phyloP scores from a whole-genome alignment of 2,797 vertebrate species.

The Lepidocolaptes lacrymiger region DNA sequence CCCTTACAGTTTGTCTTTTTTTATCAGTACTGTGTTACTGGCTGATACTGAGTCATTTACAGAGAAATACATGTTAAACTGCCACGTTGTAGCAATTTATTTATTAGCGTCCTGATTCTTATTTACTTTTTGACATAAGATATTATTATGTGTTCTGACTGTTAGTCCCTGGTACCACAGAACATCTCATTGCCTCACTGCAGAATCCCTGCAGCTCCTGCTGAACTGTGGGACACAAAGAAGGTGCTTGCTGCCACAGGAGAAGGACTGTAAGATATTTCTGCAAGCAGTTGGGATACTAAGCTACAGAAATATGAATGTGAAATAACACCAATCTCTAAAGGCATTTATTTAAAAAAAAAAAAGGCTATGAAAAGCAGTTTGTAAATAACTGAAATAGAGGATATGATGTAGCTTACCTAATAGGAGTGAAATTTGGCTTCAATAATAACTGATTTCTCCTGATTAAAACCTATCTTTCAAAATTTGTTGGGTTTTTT shows the following conservation, averaged over 20 bases:
- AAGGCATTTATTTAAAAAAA: neutral
- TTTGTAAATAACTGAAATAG: neutral
- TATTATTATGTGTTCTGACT: neutral
- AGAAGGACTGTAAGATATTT: neutral
- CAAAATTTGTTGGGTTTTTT: neutral
- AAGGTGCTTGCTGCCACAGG: neutral
- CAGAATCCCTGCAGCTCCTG: neutral
- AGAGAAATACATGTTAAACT: neutral
- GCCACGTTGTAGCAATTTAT: neutral
- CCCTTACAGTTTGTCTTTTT: neutral
- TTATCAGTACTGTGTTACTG: neutral
- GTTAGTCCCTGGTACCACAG: neutral
- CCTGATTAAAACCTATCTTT: neutral
- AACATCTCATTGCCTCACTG: neutral
- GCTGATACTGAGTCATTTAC: neutral
- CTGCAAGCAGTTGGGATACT: neutral
- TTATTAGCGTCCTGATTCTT: neutral
- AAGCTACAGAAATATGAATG: neutral
- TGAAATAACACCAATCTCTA: neutral
- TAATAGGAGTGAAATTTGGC: neutral
- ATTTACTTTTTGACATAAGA: neutral
- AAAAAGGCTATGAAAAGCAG: neutral
- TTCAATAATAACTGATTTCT: neutral
- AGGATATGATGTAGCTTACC: neutral
- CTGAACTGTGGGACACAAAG: neutral